Percentiles rank a stretch among this genome's conserved stretches.
These are phyloP conservation scores for Stenoptilia bipunctidactyla DNA, from an alignment of 2,888 invertebrate species.

Conservation along the genomic window DNA sequence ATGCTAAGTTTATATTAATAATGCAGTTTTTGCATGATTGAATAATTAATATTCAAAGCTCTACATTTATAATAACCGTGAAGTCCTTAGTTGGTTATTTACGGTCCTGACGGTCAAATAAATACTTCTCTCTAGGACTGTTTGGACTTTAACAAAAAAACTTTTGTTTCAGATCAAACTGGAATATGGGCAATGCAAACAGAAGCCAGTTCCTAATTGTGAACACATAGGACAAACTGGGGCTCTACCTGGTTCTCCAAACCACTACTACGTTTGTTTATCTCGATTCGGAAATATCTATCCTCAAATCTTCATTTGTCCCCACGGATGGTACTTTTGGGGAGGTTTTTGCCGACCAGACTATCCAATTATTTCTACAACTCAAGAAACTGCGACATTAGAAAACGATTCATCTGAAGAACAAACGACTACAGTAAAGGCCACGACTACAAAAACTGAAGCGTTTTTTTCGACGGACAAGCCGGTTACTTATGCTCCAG, in stretches of 20 bases:
- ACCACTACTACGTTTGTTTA: constrained; percentile 56
- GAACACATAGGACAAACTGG: constrained; percentile 38
- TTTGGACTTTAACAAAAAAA: too few species aligned
- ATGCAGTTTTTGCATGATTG: too few species aligned
- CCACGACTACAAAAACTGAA: constrained; percentile 24
- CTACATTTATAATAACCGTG: too few species aligned
- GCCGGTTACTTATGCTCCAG: constrained; percentile 32
- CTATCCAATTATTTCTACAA: constrained; percentile 4
- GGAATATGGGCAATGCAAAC: constrained; percentile 39
- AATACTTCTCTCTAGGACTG: too few species aligned
- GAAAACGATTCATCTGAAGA: not conserved
- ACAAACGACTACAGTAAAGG: constrained; percentile 8
- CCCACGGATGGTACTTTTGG: constrained; percentile 54
- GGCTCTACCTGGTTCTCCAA: constrained; percentile 32
- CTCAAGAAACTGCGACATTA: constrained; percentile 5
- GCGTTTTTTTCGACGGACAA: constrained; percentile 50
- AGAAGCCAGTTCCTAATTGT: constrained; percentile 41
- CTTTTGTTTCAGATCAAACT: constrained; percentile 47
- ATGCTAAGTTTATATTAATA: too few species aligned
- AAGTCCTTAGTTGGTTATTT: too few species aligned
- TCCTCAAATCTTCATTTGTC: constrained; percentile 57
- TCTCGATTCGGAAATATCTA: constrained; percentile 27
- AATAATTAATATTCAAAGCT: too few species aligned
- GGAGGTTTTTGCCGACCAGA: constrained; percentile 45
- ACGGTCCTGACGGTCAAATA: too few species aligned